Evolutionary conservation across 2,797 vertebrate genomes (phyloP).

Genomic region (Erethizon dorsatum): DNA sequence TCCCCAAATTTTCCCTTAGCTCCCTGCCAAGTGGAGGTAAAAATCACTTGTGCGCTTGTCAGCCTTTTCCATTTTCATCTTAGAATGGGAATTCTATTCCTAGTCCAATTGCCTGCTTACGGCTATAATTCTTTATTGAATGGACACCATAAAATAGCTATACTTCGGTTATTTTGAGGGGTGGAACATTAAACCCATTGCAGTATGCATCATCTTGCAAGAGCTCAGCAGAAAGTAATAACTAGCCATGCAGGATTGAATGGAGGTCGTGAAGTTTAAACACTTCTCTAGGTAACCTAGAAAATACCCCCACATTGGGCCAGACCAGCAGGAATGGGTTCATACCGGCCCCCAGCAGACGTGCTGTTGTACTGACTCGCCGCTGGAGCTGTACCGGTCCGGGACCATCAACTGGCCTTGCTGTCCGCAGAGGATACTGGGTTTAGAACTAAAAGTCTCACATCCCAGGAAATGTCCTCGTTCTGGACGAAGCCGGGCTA

Average conservation of each 20-base stretch:
- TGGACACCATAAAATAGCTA: neutral
- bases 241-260: neutral
- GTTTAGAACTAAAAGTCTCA: neutral
- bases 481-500: neutral
- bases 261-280: neutral
- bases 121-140: neutral
- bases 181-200: neutral
- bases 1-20: neutral
- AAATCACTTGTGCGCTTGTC: neutral
- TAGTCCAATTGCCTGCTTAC: neutral
- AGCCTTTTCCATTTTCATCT: constrained; percentile 43
- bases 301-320: neutral
- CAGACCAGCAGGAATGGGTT: neutral
- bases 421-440: neutral
- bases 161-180: neutral
- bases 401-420: neutral
- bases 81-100: neutral
- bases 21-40: neutral
- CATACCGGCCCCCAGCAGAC: neutral
- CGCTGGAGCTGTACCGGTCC: neutral
- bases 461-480: neutral
- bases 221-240: neutral
- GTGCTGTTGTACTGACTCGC: neutral
- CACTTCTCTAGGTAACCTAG: neutral
- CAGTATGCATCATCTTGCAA: neutral